phyloP scores from a whole-genome alignment of 2,113 vertebrate genomes.

The Neogobius melanostomus region DNA sequence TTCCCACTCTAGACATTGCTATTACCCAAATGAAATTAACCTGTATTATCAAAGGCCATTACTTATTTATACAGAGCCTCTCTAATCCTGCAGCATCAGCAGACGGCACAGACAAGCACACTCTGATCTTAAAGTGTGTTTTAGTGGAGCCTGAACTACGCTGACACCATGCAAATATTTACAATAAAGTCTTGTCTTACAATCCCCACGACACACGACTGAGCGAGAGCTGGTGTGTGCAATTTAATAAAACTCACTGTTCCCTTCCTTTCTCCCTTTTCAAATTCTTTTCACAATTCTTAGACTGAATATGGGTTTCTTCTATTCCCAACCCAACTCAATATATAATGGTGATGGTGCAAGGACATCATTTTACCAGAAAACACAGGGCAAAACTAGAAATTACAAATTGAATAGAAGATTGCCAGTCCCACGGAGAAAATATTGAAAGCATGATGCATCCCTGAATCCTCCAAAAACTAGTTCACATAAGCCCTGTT shows the following conservation, averaged over 20 bases:
- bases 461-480: not conserved
- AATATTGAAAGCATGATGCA: not conserved
- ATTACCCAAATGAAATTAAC: slow-evolving; percentile 7
- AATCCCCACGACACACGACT: slow-evolving; percentile 1
- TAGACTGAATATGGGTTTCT: slow-evolving; percentile 21
- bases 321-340: slow-evolving; percentile 22
- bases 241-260: slow-evolving; percentile 21
- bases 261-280: slow-evolving; percentile 14
- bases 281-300: slow-evolving; percentile 21
- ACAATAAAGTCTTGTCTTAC: slow-evolving; percentile 15
- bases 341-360: not conserved
- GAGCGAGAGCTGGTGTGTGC: slow-evolving; percentile 11
- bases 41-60: slow-evolving; percentile 4
- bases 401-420: not conserved
- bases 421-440: not conserved
- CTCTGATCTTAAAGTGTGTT: slow-evolving; percentile 21
- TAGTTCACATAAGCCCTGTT: too few species aligned
- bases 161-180: slow-evolving; percentile 33
- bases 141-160: slow-evolving; percentile 31
- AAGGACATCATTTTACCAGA: not conserved
- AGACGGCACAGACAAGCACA: slow-evolving; percentile 26
- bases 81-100: slow-evolving; percentile 30
- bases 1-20: not conserved
- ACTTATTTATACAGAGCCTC: slow-evolving; percentile 24
- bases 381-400: not conserved